These are phyloP conservation scores for Homarus gammarus DNA, from an alignment of 2,888 invertebrate species.

Conservation along the genomic window DNA sequence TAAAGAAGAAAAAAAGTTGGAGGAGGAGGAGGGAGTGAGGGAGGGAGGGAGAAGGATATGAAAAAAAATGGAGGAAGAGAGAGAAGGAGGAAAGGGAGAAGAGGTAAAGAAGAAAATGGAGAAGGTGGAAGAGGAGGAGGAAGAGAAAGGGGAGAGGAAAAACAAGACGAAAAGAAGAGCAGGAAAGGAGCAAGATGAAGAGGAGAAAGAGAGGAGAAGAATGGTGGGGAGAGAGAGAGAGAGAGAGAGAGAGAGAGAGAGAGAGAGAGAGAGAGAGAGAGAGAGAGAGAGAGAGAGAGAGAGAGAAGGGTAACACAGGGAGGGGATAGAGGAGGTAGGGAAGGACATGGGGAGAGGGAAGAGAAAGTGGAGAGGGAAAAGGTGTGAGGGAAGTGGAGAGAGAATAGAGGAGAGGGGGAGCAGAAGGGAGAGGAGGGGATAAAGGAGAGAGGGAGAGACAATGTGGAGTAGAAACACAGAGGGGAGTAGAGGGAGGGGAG, in stretches of 20 bases:
- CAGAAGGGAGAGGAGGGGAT: background rate
- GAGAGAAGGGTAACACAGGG: background rate
- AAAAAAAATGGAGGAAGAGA: background rate
- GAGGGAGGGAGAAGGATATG: background rate
- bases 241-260: background rate
- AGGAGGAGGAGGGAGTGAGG: background rate
- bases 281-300: background rate
- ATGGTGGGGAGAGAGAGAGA: background rate
- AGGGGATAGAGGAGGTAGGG: background rate
- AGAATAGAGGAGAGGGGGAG: background rate
- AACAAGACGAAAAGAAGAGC: background rate
- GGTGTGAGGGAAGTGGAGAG: background rate
- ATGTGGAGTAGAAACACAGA: background rate
- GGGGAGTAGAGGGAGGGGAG: background rate
- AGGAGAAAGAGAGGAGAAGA: background rate
- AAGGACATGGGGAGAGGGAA: background rate
- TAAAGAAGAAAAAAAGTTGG: background rate
- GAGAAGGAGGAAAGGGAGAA: background rate
- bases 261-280: too few species aligned
- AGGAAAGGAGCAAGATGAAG: slow-evolving; percentile 4
- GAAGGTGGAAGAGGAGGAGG: background rate
- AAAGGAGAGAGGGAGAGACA: background rate
- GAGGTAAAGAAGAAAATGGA: too few species aligned
- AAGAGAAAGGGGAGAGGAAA: background rate
- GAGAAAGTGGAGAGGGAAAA: background rate